A percentile compares a stretch with the other conserved stretches of the same genome.
Evolutionary conservation across 2,113 vertebrate species (phyloP).

Genomic region (Hippolais icterina): DNA sequence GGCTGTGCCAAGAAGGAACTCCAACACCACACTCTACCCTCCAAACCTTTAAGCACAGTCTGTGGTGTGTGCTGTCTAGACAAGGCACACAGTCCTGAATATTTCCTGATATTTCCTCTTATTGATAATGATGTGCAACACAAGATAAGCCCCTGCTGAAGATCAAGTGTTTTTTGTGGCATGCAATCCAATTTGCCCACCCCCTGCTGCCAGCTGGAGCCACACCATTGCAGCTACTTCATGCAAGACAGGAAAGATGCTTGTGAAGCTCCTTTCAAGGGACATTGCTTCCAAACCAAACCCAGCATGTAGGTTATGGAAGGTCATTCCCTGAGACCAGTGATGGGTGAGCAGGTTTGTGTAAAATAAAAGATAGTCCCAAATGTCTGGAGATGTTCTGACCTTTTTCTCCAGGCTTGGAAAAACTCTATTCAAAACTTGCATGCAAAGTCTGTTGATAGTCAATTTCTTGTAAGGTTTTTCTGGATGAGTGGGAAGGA

Average conservation of each 20-base stretch:
- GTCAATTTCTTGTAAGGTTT: background rate
- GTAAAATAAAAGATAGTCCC: background rate
- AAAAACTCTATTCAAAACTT: background rate
- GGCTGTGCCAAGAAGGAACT: background rate
- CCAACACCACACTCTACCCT: background rate
- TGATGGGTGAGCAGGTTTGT: background rate
- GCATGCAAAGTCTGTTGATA: background rate
- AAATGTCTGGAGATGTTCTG: background rate
- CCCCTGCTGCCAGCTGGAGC: background rate
- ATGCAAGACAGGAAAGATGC: background rate
- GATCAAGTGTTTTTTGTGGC: background rate
- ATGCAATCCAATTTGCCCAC: background rate
- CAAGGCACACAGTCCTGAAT: background rate
- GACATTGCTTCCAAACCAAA: conserved; percentile 9
- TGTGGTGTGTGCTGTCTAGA: background rate
- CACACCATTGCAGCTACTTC: background rate
- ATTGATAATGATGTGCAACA: background rate
- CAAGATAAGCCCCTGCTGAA: background rate
- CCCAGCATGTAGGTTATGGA: background rate
- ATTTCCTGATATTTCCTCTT: background rate
- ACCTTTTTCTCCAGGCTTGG: background rate
- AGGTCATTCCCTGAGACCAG: background rate
- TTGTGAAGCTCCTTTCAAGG: conserved; percentile 38
- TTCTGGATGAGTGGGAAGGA: background rate
- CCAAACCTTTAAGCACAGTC: background rate